phyloP scores from a whole-genome alignment of 2,113 vertebrate genomes.

The Galemys pyrenaicus region DNA sequence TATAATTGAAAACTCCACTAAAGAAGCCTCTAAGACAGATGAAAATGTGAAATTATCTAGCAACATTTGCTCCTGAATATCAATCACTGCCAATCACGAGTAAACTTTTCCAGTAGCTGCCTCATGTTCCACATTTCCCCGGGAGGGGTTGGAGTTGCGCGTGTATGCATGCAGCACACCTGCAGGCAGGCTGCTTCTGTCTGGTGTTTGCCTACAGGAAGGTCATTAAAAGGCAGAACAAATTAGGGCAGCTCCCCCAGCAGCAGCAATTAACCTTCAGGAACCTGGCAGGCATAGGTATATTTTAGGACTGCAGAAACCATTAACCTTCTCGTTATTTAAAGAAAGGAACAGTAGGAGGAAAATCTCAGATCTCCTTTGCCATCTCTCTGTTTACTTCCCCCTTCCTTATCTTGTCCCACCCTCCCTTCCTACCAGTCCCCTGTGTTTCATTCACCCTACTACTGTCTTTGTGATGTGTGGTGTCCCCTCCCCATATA shows the following conservation, averaged over 20 bases:
- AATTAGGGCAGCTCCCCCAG: conserved; percentile 67
- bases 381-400: neutral
- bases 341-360: conserved; percentile 56
- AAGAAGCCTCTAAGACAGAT: neutral
- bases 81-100: conserved; percentile 48
- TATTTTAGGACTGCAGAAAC: conserved; percentile 70
- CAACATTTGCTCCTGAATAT: conserved; percentile 23
- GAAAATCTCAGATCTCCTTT: conserved; percentile 3
- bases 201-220: conserved; percentile 61
- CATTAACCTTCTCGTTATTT: conserved; percentile 70
- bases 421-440: neutral
- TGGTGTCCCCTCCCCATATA: neutral
- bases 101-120: neutral
- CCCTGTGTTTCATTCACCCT: neutral
- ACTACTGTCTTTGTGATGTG: neutral
- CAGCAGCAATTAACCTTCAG: conserved; percentile 73
- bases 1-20: conserved; percentile 27
- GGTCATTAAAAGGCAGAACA: conserved; percentile 64
- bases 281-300: conserved; percentile 47
- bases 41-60: conserved; percentile 40
- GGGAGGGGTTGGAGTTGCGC: neutral
- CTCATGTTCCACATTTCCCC: neutral
- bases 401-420: neutral
- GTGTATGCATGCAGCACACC: neutral
- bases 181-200: conserved; percentile 50